A percentile compares a stretch with the other conserved stretches of the same genome.
These are phyloP conservation scores for Yponomeuta sedellus DNA, from an alignment of 2,888 invertebrate species.

Conservation along the genomic window DNA sequence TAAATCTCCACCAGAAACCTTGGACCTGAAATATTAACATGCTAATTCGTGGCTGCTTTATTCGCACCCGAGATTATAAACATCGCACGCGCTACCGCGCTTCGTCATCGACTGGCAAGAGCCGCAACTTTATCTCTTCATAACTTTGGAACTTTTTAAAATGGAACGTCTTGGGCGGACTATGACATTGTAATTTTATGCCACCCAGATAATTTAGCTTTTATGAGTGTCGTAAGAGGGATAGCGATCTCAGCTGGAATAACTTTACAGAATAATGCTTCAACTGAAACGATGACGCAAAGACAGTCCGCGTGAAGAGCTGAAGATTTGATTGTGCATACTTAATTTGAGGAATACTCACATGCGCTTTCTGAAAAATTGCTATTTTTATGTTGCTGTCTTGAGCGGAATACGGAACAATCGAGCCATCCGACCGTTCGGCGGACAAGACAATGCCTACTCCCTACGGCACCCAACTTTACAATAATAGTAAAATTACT, in stretches of 20 bases:
- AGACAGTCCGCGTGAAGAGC: background rate
- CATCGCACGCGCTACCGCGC: conserved; percentile 27
- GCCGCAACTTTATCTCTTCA: conserved; percentile 65
- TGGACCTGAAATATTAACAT: conserved; percentile 76
- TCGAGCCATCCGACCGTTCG: background rate
- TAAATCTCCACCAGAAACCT: conserved; percentile 70
- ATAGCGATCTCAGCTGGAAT: conserved; percentile 17
- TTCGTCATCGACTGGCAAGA: conserved; percentile 44
- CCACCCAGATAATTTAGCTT: conserved; percentile 56
- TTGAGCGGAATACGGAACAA: background rate
- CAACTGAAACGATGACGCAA: conserved; percentile 6
- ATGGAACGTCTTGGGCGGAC: conserved; percentile 34
- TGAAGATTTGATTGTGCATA: background rate
- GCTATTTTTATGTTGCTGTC: background rate
- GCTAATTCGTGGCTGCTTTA: conserved; percentile 66
- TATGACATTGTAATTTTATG: conserved; percentile 62
- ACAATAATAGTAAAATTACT: conserved; percentile 43
- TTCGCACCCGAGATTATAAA: conserved; percentile 71
- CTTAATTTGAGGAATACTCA: background rate
- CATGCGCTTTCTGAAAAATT: background rate
- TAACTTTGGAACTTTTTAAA: conserved; percentile 64
- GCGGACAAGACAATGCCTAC: background rate
- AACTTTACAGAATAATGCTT: conserved; percentile 13
- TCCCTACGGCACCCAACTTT: conserved; percentile 43
- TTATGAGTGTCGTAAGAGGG: conserved; percentile 36